Base-by-base conservation (phyloP, 2,113 vertebrate genomes). In the Castor canadensis region DNA sequence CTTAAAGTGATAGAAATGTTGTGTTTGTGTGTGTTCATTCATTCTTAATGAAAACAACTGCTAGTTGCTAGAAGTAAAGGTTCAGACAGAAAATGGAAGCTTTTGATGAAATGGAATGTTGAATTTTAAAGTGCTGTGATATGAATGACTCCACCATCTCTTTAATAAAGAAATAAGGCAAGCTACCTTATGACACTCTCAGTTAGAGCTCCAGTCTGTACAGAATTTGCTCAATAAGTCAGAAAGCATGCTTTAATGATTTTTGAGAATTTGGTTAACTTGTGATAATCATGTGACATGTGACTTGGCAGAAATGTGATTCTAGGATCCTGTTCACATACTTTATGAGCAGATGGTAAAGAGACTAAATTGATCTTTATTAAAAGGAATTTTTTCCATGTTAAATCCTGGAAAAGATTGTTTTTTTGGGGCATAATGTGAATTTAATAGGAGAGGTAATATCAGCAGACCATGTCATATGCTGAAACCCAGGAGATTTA, bases 201-300 rank as follows among this genome's bases (percentile, higher is more conserved):
- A 64, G 35, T 26, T 91, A 77, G 67, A 69, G 43, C 69, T 72
- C 2, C 22, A 87, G 15, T 64, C 67, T 60, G 38, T 79, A n/a
- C 58, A 71, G 47, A 91, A 56, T 86, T 82, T 90, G 43, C 64
- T 54, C 52, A 52, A 3, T 16, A 17, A 79, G 49, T 91, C 87
- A 58, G 72, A 95, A 91, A 47, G 26, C 86, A 28, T 1, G 35
- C 43, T 69, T 73, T 56, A 77, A 84, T 93, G 79, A 71, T 81
- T 64, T 35, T 90, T 67, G 80, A 76, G 64, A 95, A 87, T 93
- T 91, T 93, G 28, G 60, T 94, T 89, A 87, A 66, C 43, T 89
- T 95, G 17, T 91, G 83, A 56, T 82, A 4, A 5, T 24, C 43
- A 89, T 12, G 75, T 93, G 12, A 85, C 79, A 72, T 17, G 32